Base-by-base conservation (phyloP, 1,140 invertebrate genomes). In the Drosophila miranda region DNA sequence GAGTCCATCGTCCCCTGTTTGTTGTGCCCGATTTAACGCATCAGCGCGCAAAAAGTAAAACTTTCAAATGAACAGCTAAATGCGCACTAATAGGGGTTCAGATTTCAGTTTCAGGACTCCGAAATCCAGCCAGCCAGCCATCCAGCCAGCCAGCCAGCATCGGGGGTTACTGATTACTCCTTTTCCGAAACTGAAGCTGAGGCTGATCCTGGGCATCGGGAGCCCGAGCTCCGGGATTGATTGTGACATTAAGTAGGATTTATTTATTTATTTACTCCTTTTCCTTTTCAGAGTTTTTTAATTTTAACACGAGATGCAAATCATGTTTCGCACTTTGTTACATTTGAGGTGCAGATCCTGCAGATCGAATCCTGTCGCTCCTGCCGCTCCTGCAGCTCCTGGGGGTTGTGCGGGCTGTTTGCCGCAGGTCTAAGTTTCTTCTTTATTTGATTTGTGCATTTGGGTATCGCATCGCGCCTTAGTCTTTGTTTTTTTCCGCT, bases 61-160 rank as follows among this genome's bases (percentile, higher is more conserved):
- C 89, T 89, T 90, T 90, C 80, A 90, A 90, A 90, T 90, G 89
- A 90, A 90, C 89, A 90, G 89, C 76, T 90, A 90, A 90, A 90
- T 89, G 89, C 88, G 81, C 78, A 74, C 88, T 90, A 90, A 90
- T 90, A 90, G 89, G 89, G 89, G 89, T 90, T 90, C 86, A 87
- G 69, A 88, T 89, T 89, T 78, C 88, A 89, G 23, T 23, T 23
- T 23, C 23, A 23, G 23, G 23, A 23, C 23, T 23, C 5, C 23
- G 23, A 1, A 4, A 16, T 16, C 16, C 16, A 16, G 16, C 16
- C 16, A 16, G 16, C 16, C 16, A 16, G 16, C 16, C 16, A 16
- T 0, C 16, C 16, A 16, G 16, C 21, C 21, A 23, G 23, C 23
- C 23, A 23, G 58, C 62, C 61, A 75, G 60, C 42, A 9, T 26